Base-by-base conservation (phyloP, 2,888 invertebrate species). In the Lacanobia wlatinum region DNA sequence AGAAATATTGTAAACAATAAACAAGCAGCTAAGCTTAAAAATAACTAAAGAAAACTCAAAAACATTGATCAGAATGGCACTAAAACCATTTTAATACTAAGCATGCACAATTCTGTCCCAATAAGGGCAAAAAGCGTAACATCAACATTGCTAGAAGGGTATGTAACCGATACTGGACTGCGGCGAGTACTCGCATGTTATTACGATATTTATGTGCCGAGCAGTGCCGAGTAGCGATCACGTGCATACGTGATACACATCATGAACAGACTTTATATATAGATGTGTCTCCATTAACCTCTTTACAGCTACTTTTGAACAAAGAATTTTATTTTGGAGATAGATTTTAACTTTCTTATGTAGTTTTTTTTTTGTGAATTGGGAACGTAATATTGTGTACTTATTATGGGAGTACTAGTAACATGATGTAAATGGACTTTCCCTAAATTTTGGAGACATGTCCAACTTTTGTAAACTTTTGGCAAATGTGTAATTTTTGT, bases 181-280 rank as follows among this genome's bases (percentile, higher is more conserved):
- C 56, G 78, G 70, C 79, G 70, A 74, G 67, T 71, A 56, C 73
- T 62, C 52, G 75, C 72, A 58, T 75, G 78, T 80, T 85, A 85
- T 84, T 82, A 80, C 82, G 82, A 84, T 84, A 85, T 85, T 84
- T 85, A 80, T 83, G 80, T 61, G 65, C 58, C 56, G 52, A 62
- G 64, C 46, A 40, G 53, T 67, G 69, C 62, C 48, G 61, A 69
- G 68, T 50, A 23, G 71, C 83, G 75, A 80, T 78, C 85, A 86
- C 84, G 86, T 86, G 86, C 77, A 77, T 77, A 84, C 78, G 80
- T 84, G 84, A 83, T 84, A 83, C 78, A 83, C 83, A 79, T 78
- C 80, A 74, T 86, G 78, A 80, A 80, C 80, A 69, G 62, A 68
- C 71, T 78, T 72, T 83, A 80, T 78, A 85, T 80, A 81, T 80